Conservation (phyloP, 2,113 vertebrate genomes). For the Sardina pilchardus region DNA sequence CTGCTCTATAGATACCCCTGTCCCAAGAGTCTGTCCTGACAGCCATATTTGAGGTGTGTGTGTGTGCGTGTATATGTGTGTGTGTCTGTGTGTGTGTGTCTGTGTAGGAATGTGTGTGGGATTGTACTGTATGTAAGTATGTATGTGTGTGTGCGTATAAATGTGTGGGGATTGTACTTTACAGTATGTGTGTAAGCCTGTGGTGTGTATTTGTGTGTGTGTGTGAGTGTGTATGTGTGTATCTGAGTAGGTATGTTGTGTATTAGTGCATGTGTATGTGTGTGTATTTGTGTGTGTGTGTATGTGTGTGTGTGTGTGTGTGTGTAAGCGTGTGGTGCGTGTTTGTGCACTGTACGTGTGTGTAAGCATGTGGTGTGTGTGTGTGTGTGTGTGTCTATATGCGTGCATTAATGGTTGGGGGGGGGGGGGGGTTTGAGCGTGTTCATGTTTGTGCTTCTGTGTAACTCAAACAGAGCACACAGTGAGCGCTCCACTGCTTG, state of each 20-base stretch:
- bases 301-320: neutral
- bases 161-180: no score
- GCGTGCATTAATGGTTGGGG: neutral
- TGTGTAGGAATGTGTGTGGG: neutral
- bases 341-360: no score
- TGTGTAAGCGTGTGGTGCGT: no score
- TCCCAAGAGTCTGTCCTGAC: neutral
- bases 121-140: neutral
- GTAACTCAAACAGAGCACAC: neutral
- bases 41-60: neutral
- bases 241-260: neutral
- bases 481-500: no score
- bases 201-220: neutral
- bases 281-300: neutral
- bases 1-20: neutral
- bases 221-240: neutral
- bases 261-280: neutral
- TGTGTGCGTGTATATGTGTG: neutral
- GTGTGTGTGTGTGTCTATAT: neutral
- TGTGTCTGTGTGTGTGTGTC: neutral
- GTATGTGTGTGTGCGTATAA: neutral
- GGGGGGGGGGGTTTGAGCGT: neutral
- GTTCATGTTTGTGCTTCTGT: neutral
- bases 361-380: neutral
- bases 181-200: neutral